Conservation (phyloP, 2,797 vertebrate genomes). For the Cuniculus paca region DNA sequence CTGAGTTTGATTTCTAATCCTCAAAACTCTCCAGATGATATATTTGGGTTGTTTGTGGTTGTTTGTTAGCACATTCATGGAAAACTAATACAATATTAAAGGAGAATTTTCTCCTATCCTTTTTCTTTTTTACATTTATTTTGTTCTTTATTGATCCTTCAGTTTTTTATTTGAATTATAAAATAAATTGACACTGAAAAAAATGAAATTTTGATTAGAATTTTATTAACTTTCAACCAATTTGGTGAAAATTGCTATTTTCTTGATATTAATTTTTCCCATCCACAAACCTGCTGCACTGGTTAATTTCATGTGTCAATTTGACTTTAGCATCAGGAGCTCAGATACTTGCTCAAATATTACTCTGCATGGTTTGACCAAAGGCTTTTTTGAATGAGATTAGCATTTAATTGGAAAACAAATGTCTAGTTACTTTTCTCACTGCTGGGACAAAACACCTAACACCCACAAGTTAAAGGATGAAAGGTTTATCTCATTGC, state of each 20-base stretch:
- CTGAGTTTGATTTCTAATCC: neutral
- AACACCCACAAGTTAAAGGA: neutral
- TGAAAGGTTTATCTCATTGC: neutral
- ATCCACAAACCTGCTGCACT: neutral
- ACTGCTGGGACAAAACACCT: neutral
- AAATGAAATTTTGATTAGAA: slow-evolving; percentile 18
- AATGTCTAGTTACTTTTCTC: neutral
- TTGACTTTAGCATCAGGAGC: neutral
- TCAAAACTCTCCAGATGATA: neutral
- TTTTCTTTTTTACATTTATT: neutral
- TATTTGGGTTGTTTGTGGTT: neutral
- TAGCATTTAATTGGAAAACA: neutral
- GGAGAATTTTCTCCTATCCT: neutral
- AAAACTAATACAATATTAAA: neutral
- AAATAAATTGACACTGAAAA: neutral
- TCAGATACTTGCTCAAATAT: neutral
- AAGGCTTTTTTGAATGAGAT: neutral
- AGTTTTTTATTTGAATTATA: neutral
- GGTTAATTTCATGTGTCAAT: neutral
- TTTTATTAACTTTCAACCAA: neutral
- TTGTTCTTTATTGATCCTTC: neutral
- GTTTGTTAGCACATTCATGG: neutral
- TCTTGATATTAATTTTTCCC: neutral
- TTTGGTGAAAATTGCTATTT: slow-evolving; percentile 6
- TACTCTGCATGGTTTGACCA: neutral